Evolutionary conservation across 2,797 vertebrate genomes (phyloP).

Genomic region (Muscicapa striata): DNA sequence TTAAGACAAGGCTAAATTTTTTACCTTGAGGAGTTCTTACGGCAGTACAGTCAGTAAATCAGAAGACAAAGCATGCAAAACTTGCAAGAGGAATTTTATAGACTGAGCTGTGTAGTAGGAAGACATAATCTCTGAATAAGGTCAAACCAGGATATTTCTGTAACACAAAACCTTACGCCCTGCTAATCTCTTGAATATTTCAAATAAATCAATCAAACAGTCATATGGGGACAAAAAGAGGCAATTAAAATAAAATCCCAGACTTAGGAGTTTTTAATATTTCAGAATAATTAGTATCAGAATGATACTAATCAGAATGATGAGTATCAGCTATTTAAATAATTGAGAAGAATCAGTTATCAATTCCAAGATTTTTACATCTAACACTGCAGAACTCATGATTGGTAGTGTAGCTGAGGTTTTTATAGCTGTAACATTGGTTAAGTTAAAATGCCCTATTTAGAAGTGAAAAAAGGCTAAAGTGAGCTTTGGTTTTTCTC

Average conservation of each 20-base stretch:
- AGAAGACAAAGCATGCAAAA: not conserved
- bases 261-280: not conserved
- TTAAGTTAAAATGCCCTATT: not conserved
- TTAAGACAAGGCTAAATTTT: not conserved
- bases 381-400: not conserved
- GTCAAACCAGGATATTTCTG: constrained; percentile 47
- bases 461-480: not conserved
- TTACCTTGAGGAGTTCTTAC: constrained; percentile 30
- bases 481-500: not conserved
- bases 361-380: not conserved
- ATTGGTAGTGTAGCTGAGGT: not conserved
- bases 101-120: not conserved
- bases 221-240: not conserved
- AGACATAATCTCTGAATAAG: constrained; percentile 19
- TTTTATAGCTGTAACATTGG: not conserved
- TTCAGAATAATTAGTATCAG: not conserved
- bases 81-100: not conserved
- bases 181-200: constrained; percentile 14
- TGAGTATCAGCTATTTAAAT: not conserved
- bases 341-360: not conserved
- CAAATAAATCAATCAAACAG: not conserved
- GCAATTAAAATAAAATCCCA: not conserved
- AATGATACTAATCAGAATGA: not conserved
- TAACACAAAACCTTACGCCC: not conserved
- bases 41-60: not conserved